Base-by-base conservation (phyloP, 2,113 vertebrate species). In the Telmatochromis bifrenatus region DNA sequence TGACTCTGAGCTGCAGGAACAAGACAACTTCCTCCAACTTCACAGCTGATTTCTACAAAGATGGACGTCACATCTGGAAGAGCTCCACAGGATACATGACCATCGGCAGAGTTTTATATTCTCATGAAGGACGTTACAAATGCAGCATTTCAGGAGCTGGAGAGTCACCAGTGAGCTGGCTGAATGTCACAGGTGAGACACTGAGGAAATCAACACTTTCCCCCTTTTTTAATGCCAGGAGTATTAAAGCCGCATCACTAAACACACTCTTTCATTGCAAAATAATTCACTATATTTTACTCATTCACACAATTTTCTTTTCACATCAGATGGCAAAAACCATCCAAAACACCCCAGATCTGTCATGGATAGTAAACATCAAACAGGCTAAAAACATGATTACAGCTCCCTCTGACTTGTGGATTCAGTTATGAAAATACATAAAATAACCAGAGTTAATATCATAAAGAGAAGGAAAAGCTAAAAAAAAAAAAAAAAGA, bases 281-380 rank as follows among this genome's bases (percentile, higher is more conserved):
- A 49, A 19, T 4, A 19, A 49, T 49, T 49, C 15, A 49, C 7
- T 49, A 17, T 15, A 17, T 49, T 49, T 49, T 49, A 2, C 2
- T 49, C 2, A 49, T 5, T 49, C 4, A 17, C 2, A 49, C 7
- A 49, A 7, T 15, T 47, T 47, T 15, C 7, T 47, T 1, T 7
- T 15, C 7, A 47, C 14, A 7, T 47, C 45, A 47, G 45, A 47
- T 2, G 45, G 2, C 7, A 17, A 49, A 49, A 49, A 9, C 17
- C 13, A 15, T 6, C 3, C 1, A 13, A 42, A 42, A 42, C 39
- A 47, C 45, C 7, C 14, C 14, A 47, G 7, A 1, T 47, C 14
- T 47, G 45, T 47, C 45, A 47, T 1, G 7, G 45, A 2, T 47
- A 47, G 45, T 47, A 47, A 47, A 47, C 45, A 47, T 0, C 0